phyloP scores from a whole-genome alignment of 2,113 vertebrate genomes.

The Micromys minutus region DNA sequence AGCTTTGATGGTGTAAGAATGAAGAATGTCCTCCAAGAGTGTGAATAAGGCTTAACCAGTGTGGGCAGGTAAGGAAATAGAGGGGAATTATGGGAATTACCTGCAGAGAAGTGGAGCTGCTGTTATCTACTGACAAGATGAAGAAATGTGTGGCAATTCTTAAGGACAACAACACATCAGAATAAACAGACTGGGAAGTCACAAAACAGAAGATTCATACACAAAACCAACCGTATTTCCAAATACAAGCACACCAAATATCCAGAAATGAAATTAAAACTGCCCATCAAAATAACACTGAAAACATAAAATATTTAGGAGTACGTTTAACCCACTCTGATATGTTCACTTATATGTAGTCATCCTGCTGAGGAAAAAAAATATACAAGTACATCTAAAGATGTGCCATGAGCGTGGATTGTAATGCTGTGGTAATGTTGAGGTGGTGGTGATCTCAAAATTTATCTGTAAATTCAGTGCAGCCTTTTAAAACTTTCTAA shows the following conservation, averaged over 20 bases:
- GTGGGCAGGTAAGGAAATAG: background rate
- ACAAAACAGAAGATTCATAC: background rate
- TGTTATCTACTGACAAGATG: background rate
- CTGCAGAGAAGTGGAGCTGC: background rate
- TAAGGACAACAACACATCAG: background rate
- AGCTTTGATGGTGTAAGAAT: background rate
- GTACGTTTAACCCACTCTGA: background rate
- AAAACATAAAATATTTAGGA: background rate
- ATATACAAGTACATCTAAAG: slow-evolving; percentile 9
- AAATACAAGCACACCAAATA: background rate
- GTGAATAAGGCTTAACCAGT: background rate
- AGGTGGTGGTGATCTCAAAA: background rate
- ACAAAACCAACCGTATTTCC: background rate
- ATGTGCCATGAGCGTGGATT: background rate
- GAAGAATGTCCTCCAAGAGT: background rate
- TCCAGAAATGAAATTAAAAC: slow-evolving; percentile 12
- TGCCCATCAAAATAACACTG: background rate
- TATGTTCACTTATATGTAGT: background rate
- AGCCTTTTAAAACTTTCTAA: background rate
- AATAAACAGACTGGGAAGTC: background rate
- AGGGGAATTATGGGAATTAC: background rate
- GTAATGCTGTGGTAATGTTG: background rate
- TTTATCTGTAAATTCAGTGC: background rate
- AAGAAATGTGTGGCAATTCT: background rate
- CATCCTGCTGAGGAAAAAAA: background rate